A percentile compares a stretch with the other conserved stretches of the same genome.
These are phyloP conservation scores for Platerodrilus igneus DNA, from an alignment of 2,888 invertebrate genomes.

Conservation along the genomic window DNA sequence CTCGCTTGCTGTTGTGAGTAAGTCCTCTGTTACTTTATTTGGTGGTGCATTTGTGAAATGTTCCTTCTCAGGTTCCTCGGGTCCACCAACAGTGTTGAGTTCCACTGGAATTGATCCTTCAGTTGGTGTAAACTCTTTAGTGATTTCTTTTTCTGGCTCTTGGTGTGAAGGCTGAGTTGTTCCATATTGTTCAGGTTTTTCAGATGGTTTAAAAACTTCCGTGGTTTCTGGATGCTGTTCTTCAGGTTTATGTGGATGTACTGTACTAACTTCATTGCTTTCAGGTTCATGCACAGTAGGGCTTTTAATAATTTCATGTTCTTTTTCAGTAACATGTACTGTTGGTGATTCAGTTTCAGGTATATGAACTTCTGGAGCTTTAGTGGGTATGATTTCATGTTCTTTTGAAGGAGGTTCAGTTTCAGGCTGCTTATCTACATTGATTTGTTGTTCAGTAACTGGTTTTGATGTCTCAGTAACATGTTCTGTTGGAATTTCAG, in stretches of 20 bases:
- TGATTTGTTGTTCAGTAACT: too few species aligned
- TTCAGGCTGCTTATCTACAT: too few species aligned
- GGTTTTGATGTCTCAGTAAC: conserved; percentile 4
- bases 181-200: not conserved
- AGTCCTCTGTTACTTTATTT: too few species aligned
- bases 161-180: not conserved
- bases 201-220: not conserved
- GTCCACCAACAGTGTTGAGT: too few species aligned
- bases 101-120: not conserved
- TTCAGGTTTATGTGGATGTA: not conserved
- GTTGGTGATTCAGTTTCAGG: not conserved
- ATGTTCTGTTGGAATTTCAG: conserved; percentile 38
- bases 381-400: too few species aligned
- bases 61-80: too few species aligned
- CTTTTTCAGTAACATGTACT: not conserved
- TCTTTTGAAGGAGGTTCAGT: too few species aligned
- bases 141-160: conserved; percentile 4
- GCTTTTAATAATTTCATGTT: not conserved
- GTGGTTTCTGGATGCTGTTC: conserved; percentile 1
- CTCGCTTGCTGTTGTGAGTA: not conserved
- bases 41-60: not conserved
- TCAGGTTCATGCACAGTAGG: not conserved
- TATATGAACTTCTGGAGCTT: too few species aligned
- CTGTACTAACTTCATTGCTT: not conserved
- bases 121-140: conserved; percentile 7